Evolutionary conservation across 1,140 invertebrate genomes (phyloP).

Genomic region (Zaprionus capensis): DNA sequence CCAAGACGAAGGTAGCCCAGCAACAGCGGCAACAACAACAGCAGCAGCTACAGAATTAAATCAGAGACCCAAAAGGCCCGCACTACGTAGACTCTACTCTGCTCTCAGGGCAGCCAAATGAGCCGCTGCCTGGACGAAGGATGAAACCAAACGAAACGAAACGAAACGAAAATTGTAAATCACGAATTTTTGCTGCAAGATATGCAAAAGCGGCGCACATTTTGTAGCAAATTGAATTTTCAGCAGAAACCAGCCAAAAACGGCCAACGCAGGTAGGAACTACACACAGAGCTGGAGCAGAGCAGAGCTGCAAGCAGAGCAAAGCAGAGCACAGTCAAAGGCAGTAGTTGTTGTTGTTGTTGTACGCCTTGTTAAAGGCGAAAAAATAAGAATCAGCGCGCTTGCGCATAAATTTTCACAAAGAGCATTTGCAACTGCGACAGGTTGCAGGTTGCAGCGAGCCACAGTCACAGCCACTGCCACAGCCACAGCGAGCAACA

Average conservation of each 20-base stretch:
- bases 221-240: constrained; percentile 84
- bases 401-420: constrained; percentile 81
- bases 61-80: constrained; percentile 54
- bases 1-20: constrained; percentile 38
- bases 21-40: constrained; percentile 34
- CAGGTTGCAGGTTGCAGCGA: constrained; percentile 53
- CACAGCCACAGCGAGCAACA: constrained; percentile 40
- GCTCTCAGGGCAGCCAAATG: constrained; percentile 4
- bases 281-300: neutral
- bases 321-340: constrained; percentile 20
- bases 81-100: neutral
- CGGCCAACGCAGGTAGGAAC: constrained; percentile 31
- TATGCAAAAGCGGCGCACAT: constrained; percentile 83
- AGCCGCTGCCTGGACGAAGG: constrained; percentile 5
- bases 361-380: constrained; percentile 77
- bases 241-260: constrained; percentile 68
- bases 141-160: constrained; percentile 40
- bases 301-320: constrained; percentile 19
- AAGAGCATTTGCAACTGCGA: constrained; percentile 60
- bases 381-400: constrained; percentile 83
- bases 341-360: constrained; percentile 19
- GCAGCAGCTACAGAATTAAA: constrained; percentile 63
- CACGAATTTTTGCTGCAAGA: constrained; percentile 83
- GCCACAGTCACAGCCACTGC: constrained; percentile 50
- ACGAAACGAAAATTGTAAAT: constrained; percentile 83